These are phyloP conservation scores for Syndactyla subalaris DNA, from an alignment of 2,797 vertebrate genomes.

Conservation along the genomic window DNA sequence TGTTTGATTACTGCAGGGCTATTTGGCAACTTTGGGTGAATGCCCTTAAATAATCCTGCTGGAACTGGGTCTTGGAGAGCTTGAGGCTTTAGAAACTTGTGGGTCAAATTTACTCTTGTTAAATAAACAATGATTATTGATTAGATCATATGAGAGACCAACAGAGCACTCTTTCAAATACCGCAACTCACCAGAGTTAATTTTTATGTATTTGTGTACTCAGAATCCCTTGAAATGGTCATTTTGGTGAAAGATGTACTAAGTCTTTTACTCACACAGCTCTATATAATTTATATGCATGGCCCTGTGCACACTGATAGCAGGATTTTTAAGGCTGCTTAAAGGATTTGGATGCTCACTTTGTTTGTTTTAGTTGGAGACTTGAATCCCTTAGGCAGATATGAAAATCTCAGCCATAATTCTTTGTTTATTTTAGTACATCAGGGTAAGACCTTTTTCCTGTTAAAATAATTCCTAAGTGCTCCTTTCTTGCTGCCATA, in stretches of 20 bases:
- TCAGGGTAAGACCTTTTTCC: background rate
- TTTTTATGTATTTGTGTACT: background rate
- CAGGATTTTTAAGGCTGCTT: background rate
- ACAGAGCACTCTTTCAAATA: background rate
- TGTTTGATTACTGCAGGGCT: background rate
- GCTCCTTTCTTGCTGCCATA: background rate
- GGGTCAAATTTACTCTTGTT: constrained; percentile 14
- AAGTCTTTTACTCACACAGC: background rate
- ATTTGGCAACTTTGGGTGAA: background rate
- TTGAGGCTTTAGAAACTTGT: background rate
- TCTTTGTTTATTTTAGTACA: constrained; percentile 7
- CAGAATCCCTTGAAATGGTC: background rate
- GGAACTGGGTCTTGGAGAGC: background rate
- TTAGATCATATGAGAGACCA: background rate
- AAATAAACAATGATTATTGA: constrained; percentile 32
- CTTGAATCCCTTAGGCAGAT: background rate
- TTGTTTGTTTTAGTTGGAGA: background rate
- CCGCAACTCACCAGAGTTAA: background rate
- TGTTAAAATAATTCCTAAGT: background rate
- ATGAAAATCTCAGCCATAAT: constrained; percentile 9
- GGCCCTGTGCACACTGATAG: background rate
- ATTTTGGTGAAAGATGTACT: background rate
- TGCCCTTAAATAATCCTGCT: constrained; percentile 9
- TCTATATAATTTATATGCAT: background rate
- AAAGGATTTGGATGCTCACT: background rate